Conservation (phyloP, 1,140 invertebrate genomes). For the Camponotus vicinus region DNA sequence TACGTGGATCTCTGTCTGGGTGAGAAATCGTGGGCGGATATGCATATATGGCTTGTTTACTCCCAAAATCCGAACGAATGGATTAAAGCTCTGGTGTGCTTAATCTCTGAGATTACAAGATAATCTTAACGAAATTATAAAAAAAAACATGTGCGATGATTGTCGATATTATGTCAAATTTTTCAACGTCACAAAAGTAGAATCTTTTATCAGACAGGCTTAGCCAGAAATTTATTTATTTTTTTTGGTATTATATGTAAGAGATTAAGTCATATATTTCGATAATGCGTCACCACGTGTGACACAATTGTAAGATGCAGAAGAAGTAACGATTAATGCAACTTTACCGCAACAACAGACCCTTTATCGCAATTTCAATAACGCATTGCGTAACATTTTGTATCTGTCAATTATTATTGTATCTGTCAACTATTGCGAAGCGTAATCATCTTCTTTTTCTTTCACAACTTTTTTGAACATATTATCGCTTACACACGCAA, state of each 20-base stretch:
- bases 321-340: constrained; percentile 17
- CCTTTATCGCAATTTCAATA: constrained; percentile 27
- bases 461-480: constrained; percentile 22
- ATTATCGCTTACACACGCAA: not conserved
- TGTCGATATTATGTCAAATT: not conserved
- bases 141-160: not conserved
- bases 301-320: constrained; percentile 7
- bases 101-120: not conserved
- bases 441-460: not conserved
- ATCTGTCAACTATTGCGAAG: not conserved
- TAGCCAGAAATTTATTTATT: not conserved
- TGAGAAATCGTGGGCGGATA: not conserved
- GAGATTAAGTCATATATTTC: constrained; percentile 55
- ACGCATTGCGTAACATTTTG: constrained; percentile 10
- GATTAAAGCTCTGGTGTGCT: not conserved
- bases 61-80: not conserved
- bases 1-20: not conserved
- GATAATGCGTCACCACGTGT: not conserved
- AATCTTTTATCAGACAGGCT: not conserved
- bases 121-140: not conserved
- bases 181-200: not conserved
- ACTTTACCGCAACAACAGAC: constrained; percentile 16
- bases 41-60: not conserved
- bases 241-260: constrained; percentile 22
- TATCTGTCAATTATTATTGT: not conserved